phyloP scores from a whole-genome alignment of 1,140 invertebrate genomes.

The Chlorops oryzae region DNA sequence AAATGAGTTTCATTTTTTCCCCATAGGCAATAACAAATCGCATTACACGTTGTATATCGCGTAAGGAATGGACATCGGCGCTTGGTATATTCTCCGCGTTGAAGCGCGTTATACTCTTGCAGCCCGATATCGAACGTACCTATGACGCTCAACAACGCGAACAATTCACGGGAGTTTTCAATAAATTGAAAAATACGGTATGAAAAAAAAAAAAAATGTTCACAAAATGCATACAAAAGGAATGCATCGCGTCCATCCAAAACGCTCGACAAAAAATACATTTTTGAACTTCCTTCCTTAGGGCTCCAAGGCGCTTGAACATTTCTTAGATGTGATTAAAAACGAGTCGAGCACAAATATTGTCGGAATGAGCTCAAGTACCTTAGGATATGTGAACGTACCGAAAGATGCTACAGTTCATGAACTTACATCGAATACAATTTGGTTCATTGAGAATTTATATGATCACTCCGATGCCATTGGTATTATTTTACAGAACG shows the following conservation, averaged over 20 bases:
- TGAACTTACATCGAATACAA: constrained; percentile 87
- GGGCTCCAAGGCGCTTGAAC: constrained; percentile 84
- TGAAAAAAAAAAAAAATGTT: constrained; percentile 25
- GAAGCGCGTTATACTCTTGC: constrained; percentile 71
- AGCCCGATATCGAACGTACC: constrained; percentile 77
- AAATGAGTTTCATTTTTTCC: constrained; percentile 19
- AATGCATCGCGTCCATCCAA: no score
- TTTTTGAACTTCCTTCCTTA: no score
- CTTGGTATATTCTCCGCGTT: constrained; percentile 81
- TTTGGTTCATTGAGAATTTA: constrained; percentile 81
- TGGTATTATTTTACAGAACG: constrained; percentile 57
- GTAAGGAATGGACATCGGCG: constrained; percentile 77
- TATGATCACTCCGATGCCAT: constrained; percentile 72
- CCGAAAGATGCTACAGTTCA: constrained; percentile 95
- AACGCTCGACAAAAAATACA: no score
- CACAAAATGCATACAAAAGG: not conserved
- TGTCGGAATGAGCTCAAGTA: constrained; percentile 39
- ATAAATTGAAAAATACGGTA: constrained; percentile 69
- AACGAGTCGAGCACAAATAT: constrained; percentile 75
- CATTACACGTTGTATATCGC: constrained; percentile 71
- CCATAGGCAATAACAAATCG: constrained; percentile 65
- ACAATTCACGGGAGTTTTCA: constrained; percentile 67
- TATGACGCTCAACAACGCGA: constrained; percentile 65
- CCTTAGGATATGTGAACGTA: constrained; percentile 34
- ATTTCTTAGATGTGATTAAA: constrained; percentile 86